Evolutionary conservation across 2,888 invertebrate species (phyloP).

Genomic region (Perdita meconis): DNA sequence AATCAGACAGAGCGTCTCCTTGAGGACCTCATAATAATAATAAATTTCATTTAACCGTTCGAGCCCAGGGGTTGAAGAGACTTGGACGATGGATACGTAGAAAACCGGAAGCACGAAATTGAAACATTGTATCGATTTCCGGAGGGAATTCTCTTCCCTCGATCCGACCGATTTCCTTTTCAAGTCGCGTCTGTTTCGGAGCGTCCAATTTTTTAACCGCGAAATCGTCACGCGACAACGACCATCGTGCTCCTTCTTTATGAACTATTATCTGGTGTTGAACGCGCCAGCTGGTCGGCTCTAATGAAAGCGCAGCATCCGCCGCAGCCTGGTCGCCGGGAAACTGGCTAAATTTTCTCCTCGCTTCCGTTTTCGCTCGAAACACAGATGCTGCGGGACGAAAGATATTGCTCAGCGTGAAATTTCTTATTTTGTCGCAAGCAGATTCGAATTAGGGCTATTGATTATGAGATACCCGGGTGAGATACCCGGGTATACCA

Average conservation of each 20-base stretch:
- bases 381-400: too few relatives aligned
- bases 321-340: conserved; percentile 31
- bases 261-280: conserved; percentile 59
- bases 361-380: conserved; percentile 28
- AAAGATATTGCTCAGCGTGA: too few relatives aligned
- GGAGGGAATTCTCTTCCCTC: neutral
- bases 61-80: too few relatives aligned
- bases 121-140: neutral
- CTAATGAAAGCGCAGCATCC: conserved; percentile 67
- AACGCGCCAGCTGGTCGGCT: conserved; percentile 63
- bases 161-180: neutral
- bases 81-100: too few relatives aligned
- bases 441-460: too few relatives aligned
- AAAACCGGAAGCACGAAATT: too few relatives aligned
- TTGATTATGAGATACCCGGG: too few relatives aligned
- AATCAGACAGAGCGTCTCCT: too few relatives aligned
- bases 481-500: too few relatives aligned
- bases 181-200: neutral
- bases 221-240: conserved; percentile 57
- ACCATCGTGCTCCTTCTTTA: conserved; percentile 47
- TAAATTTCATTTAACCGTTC: too few relatives aligned
- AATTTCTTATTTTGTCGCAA: too few relatives aligned
- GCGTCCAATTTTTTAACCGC: conserved; percentile 43
- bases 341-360: conserved; percentile 38
- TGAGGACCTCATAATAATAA: too few relatives aligned